Evolutionary conservation across 2,797 vertebrate genomes (phyloP).

Genomic region (Crocidura indochinensis): DNA sequence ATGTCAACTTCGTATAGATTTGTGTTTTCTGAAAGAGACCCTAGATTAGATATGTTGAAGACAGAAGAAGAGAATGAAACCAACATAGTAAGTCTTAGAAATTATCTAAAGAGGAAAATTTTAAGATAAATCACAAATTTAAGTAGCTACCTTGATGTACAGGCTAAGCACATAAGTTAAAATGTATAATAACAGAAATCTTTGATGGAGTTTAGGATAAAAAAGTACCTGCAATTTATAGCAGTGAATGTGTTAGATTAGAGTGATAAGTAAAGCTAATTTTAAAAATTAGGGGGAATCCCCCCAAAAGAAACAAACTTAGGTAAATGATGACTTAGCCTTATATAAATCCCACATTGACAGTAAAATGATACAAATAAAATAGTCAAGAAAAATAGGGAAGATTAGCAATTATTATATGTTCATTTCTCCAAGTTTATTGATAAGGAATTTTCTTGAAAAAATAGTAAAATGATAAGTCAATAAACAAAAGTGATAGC

Average conservation of each 20-base stretch:
- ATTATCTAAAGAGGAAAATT: not conserved
- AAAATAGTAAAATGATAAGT: not conserved
- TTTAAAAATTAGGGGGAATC: conserved; percentile 36
- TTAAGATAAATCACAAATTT: conserved; percentile 18
- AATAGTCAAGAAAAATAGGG: conserved; percentile 18
- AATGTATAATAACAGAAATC: conserved; percentile 63
- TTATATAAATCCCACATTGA: conserved; percentile 24
- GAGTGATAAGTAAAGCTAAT: not conserved
- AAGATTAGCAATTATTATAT: not conserved
- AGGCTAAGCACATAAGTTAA: conserved; percentile 47
- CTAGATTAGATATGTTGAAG: not conserved
- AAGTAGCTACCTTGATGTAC: conserved; percentile 44
- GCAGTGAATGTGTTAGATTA: conserved; percentile 56
- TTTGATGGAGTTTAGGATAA: conserved; percentile 21
- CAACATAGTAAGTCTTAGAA: not conserved
- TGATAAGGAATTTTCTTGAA: conserved; percentile 21
- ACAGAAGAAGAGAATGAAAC: not conserved
- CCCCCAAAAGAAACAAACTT: conserved; percentile 60
- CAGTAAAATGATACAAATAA: conserved; percentile 33
- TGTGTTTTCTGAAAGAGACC: not conserved
- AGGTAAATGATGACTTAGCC: conserved; percentile 48
- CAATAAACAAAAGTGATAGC: not conserved
- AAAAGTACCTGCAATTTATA: conserved; percentile 50
- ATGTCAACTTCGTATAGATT: conserved; percentile 6
- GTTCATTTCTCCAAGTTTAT: not conserved